Evolutionary conservation across 1,140 invertebrate genomes (phyloP).

Genomic region (Wiebesia pumilae): DNA sequence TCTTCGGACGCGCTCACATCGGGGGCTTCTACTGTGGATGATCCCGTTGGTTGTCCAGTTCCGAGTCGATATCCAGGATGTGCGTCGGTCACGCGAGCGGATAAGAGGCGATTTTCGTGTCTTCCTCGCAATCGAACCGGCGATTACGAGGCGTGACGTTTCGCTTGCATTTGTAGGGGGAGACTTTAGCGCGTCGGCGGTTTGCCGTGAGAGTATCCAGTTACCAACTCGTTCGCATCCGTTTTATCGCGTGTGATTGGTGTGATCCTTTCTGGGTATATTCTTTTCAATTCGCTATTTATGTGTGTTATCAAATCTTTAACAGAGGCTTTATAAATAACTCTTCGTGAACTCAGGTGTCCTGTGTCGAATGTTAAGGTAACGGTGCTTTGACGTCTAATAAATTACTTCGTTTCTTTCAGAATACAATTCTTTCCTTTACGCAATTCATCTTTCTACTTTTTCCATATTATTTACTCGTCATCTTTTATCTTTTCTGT

Average conservation of each 20-base stretch:
- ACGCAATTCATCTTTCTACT: neutral
- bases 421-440: neutral
- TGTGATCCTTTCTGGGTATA: neutral
- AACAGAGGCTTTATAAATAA: neutral
- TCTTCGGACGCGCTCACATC: neutral
- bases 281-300: conserved; percentile 12
- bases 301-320: conserved; percentile 18
- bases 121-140: neutral
- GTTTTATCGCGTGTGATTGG: neutral
- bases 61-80: neutral
- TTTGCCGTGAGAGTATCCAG: conserved; percentile 57
- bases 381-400: neutral
- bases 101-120: neutral
- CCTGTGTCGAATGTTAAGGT: neutral
- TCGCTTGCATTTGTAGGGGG: neutral
- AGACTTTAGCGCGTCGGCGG: conserved; percentile 37
- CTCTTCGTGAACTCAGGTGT: too few relatives aligned
- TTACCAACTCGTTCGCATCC: conserved; percentile 55
- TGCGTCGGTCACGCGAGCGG: neutral
- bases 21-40: too few relatives aligned
- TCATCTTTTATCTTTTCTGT: too few relatives aligned
- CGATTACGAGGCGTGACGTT: neutral
- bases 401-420: neutral
- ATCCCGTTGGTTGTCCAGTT: too few relatives aligned
- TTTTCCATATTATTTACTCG: neutral